Evolutionary conservation across 2,888 invertebrate genomes (phyloP), one percentile per base, ranked within the genome.

Genomic region (Timandra comae): DNA sequence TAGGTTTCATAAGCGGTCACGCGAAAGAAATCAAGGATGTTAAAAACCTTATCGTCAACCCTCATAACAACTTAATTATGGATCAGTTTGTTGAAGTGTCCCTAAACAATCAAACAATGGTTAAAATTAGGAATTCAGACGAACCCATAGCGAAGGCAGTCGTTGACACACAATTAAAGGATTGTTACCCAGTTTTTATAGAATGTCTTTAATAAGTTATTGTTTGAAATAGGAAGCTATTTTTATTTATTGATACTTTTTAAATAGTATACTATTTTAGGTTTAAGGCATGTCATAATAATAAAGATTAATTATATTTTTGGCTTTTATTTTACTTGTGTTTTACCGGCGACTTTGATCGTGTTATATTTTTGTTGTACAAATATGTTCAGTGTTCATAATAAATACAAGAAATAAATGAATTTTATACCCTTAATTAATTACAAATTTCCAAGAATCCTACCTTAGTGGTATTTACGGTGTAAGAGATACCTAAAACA

Each of bases 1-100:
- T 92, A 7, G 91, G 91, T 5, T 92, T 88, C 51, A 62, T 74
- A 40, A 84, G 87, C 10, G 88, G 87, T 5, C 87, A 82, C 47
- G 88, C 88, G 0, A 77, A 72, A 40, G 73, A 80, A 57, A 58
- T 86, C 11, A 50, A 66, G 36, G 43, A 58, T 9, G 52, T 61
- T 9, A 43, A 61, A 8, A 54, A 55, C 19, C 44, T 52, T n/a
- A 43, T 49, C 22, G 49, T 56, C 8, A 49, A 68, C 35, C 63
- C 63, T 4, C 58, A 68, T 28, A 82, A 77, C 29, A 66, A 57
- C 39, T 37, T 85, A 13, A 28, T 64, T 3, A 6, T 80, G 20
- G 78, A 85, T 28, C 39, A 60, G 2, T 86, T 85, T 43, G 67
- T 58, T 33, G 67, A 84, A 30, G 61, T 86, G 5, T 41, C 52